These are phyloP conservation scores for Carapus acus DNA, from an alignment of 2,797 vertebrate species.

Conservation along the genomic window DNA sequence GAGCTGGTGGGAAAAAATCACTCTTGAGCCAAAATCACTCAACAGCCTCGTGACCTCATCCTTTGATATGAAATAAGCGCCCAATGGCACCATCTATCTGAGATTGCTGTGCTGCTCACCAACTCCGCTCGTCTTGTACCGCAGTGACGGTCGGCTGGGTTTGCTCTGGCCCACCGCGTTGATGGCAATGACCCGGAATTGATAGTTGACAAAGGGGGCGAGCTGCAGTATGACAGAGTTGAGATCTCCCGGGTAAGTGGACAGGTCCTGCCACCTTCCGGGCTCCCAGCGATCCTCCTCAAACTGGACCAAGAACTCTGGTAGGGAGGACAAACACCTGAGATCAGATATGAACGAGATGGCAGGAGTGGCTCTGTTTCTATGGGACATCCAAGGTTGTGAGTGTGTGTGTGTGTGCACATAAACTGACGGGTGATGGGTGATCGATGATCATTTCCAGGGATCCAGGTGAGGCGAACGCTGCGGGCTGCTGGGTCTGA, in stretches of 20 bases:
- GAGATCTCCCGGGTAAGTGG: constrained; percentile 78
- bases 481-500: constrained; percentile 83
- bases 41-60: too few species aligned
- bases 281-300: constrained; percentile 87
- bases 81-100: too few species aligned
- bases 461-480: constrained; percentile 90
- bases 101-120: constrained; percentile 67
- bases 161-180: constrained; percentile 88
- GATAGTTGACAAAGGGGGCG: constrained; percentile 89
- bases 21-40: background rate
- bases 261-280: constrained; percentile 84
- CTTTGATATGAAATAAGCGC: too few species aligned
- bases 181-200: constrained; percentile 91
- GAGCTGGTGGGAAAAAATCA: constrained; percentile 69
- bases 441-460: constrained; percentile 87
- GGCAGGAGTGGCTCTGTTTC: too few species aligned
- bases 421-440: constrained; percentile 79
- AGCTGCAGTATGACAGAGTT: constrained; percentile 86
- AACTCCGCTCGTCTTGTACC: constrained; percentile 87
- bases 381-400: background rate
- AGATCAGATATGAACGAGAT: too few species aligned
- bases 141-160: constrained; percentile 83
- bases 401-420: background rate
- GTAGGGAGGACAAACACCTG: constrained; percentile 7
- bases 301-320: constrained; percentile 91